Evolutionary conservation across 2,797 vertebrate genomes (phyloP).

Genomic region (Peromyscus attwateri): DNA sequence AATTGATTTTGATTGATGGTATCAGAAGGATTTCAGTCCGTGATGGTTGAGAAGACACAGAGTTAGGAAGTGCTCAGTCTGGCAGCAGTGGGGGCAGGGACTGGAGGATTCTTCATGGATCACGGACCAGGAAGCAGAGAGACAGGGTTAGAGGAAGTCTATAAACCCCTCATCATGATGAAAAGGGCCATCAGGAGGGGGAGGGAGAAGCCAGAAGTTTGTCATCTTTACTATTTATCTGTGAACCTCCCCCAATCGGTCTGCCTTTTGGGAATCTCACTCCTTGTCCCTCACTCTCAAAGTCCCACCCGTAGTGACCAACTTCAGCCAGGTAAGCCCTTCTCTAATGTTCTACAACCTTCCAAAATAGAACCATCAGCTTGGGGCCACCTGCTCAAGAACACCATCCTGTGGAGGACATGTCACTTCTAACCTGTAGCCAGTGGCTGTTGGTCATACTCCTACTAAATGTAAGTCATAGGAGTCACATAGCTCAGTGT

Average conservation of each 20-base stretch:
- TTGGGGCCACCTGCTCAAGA: background rate
- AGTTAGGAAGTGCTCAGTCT: no score
- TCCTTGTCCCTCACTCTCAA: background rate
- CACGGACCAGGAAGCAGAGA: background rate
- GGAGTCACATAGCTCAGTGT: background rate
- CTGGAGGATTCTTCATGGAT: background rate
- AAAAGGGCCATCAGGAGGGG: background rate
- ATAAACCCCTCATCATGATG: background rate
- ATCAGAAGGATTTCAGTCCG: background rate
- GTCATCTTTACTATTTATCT: background rate
- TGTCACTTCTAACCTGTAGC: background rate
- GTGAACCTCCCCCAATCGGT: background rate
- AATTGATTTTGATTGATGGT: background rate
- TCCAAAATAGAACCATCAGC: background rate
- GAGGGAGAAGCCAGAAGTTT: background rate
- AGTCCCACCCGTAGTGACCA: background rate
- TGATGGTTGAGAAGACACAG: background rate
- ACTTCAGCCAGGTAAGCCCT: background rate
- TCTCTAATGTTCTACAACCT: background rate
- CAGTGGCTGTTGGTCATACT: constrained; percentile 11
- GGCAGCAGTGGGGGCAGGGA: background rate
- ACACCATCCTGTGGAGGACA: background rate
- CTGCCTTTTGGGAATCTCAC: background rate
- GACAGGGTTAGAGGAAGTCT: background rate
- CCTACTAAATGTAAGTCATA: background rate